Base-by-base conservation (phyloP, 2,888 invertebrate species). In the Xylota segnis region DNA sequence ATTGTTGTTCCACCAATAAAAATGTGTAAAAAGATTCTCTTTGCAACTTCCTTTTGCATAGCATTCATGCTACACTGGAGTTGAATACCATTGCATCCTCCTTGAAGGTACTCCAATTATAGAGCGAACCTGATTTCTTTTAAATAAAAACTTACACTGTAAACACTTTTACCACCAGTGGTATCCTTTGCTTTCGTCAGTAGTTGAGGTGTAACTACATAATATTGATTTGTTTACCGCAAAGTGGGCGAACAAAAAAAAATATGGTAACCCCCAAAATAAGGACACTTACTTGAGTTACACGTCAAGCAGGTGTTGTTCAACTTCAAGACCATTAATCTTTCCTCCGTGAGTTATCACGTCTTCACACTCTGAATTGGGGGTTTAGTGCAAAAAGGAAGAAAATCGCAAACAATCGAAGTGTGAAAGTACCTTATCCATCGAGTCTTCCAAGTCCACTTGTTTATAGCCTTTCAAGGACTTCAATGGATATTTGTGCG, bases 301-400 rank as follows among this genome's bases (percentile, higher is more conserved):
- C 29, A 7, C 40, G 16, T 27, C 45, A 70, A 32, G 70, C 18
- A 29, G 29, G 54, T 43, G 16, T 72, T 61, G 37, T 34, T 45
- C 66, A 18, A 47, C 58, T 40, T 43, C 27, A 6, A 40, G 29
- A 29, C 50, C 50, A 76, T 76, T 71, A 82, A 82, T 76, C 82
- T 70, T 61, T 70, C 7, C 14, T 18, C 18, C 10, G n/a, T 59
- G 37, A 52, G 63, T 58, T 50, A 52, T 61, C 40, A 63, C 56
- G 32, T 43, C 37, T 18, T 61, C 16, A 16, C 34, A 65, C 10
- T 1, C 29, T 56, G 37, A n/a, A 40, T 5, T 16, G 12, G 18
- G 34, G 29, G 5, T 10, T 40, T 6, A 43, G 32, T 6, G 23
- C 2, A 16, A 54, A 40, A 56, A 54, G 27, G 7, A 45, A 66